Evolutionary conservation across 2,888 invertebrate species (phyloP), one percentile per base, ranked within the genome.

Genomic region (Marronus borbonicus): DNA sequence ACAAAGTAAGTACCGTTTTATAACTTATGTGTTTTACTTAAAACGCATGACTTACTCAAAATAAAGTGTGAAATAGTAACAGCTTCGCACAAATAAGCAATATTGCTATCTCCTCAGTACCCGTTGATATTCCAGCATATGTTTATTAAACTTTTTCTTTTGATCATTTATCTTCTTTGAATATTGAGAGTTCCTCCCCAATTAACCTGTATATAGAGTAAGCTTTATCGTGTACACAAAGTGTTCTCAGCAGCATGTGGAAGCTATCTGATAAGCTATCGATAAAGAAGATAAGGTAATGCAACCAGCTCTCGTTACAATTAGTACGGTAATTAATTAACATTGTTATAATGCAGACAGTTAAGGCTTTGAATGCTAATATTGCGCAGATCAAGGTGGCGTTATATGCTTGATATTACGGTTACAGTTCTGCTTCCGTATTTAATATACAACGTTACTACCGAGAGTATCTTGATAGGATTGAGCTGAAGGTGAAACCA

Each of bases 281-380:
- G 80, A 81, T 80, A 82, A 83, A 81, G 83, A 84, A 83, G 82
- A 85, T 82, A 84, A 83, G 84, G 82, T 84, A 86, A 86, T 86
- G 85, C 84, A 86, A 85, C 83, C 85, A 83, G 80, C 84, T 82
- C 83, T 82, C 82, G 83, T 84, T 86, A 85, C 85, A 86, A 86
- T 86, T 86, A 85, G 84, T 83, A 83, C 80, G 81, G 85, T 86
- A 86, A 87, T 88, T 87, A 87, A 87, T 87, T 88, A 87, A 87
- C 86, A 86, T 86, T 86, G 86, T 85, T 86, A 87, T 86, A 87
- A 86, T 86, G 83, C 85, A 86, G 85, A 86, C 84, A 85, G 85
- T 85, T 85, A 84, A 83, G 85, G 84, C 85, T 86, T 84, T 86
- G 86, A 87, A 87, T 87, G 87, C 87, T 87, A 86, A 87, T 86